These are phyloP conservation scores for Bacillus rossius DNA, from an alignment of 1,140 invertebrate genomes.

Conservation along the genomic window DNA sequence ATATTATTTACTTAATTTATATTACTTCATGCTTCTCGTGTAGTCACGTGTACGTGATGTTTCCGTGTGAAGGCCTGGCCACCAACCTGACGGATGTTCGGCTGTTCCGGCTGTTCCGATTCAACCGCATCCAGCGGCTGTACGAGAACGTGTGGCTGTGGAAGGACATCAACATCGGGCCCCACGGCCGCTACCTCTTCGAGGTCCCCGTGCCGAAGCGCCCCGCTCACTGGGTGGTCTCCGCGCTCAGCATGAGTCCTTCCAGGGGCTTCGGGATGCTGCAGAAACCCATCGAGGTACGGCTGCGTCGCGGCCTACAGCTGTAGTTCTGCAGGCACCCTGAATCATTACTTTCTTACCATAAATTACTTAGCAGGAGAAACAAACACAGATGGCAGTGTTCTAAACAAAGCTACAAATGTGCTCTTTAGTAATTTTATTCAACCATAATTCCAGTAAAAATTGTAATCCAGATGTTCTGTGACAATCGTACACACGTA, in stretches of 20 bases:
- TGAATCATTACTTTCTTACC: too few species aligned
- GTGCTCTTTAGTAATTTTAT: background rate
- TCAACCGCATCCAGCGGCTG: conserved; percentile 78
- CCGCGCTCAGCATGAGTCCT: conserved; percentile 85
- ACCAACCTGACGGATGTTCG: conserved; percentile 58
- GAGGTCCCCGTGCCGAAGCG: conserved; percentile 77
- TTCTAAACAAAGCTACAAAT: background rate
- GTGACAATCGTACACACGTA: too few species aligned
- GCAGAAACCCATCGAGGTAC: conserved; percentile 62
- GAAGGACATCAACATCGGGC: conserved; percentile 91
- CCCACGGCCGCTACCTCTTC: conserved; percentile 81
- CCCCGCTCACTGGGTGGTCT: conserved; percentile 89
- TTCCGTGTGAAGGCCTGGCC: conserved; percentile 39
- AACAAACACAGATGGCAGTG: too few species aligned
- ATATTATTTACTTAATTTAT: too few species aligned
- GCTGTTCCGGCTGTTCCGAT: conserved; percentile 73
- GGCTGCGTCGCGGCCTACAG: background rate
- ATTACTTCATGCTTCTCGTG: too few species aligned
- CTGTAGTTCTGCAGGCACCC: too few species aligned
- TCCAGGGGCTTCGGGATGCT: conserved; percentile 83
- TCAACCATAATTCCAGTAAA: too few species aligned
- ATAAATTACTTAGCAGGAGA: too few species aligned
- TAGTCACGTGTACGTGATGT: conserved; percentile 1
- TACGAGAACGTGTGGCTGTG: conserved; percentile 95
- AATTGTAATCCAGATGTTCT: too few species aligned